Conservation (phyloP, 2,797 vertebrate genomes). For the Myotis findleyi region DNA sequence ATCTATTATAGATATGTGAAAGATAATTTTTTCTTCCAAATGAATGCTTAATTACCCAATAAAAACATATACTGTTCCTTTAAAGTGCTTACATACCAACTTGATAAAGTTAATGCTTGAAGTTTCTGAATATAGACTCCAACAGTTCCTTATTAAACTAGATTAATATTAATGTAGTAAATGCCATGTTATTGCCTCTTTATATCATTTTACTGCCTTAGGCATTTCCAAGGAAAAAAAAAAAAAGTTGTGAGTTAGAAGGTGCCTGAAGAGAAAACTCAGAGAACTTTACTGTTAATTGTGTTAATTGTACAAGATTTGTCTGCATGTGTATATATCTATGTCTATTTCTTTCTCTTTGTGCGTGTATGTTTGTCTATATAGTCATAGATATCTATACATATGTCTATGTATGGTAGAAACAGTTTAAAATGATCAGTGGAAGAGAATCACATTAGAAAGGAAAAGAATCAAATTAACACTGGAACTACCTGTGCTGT, state of each 20-base stretch:
- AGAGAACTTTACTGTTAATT: background rate
- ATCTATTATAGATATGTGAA: background rate
- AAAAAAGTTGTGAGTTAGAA: slow-evolving; percentile 7
- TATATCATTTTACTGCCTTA: slow-evolving; percentile 19
- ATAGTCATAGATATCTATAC: background rate
- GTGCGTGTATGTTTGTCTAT: no score
- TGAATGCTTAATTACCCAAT: slow-evolving; percentile 8
- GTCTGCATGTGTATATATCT: background rate
- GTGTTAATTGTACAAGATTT: background rate
- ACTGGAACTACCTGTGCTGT: background rate
- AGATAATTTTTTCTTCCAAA: slow-evolving; percentile 18
- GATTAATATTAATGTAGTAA: slow-evolving; percentile 47
- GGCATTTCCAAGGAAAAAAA: slow-evolving; percentile 26
- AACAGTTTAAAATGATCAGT: background rate
- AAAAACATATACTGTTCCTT: slow-evolving; percentile 5
- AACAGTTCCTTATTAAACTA: background rate
- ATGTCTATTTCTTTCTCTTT: background rate
- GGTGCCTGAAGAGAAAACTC: background rate
- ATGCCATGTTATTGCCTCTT: background rate
- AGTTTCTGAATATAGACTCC: background rate
- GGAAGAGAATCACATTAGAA: background rate
- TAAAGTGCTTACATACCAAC: background rate
- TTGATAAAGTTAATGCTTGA: background rate
- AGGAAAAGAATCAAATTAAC: background rate
- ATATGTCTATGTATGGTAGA: background rate